phyloP scores from a whole-genome alignment of 2,888 invertebrate species.

The Theodoxus fluviatilis region DNA sequence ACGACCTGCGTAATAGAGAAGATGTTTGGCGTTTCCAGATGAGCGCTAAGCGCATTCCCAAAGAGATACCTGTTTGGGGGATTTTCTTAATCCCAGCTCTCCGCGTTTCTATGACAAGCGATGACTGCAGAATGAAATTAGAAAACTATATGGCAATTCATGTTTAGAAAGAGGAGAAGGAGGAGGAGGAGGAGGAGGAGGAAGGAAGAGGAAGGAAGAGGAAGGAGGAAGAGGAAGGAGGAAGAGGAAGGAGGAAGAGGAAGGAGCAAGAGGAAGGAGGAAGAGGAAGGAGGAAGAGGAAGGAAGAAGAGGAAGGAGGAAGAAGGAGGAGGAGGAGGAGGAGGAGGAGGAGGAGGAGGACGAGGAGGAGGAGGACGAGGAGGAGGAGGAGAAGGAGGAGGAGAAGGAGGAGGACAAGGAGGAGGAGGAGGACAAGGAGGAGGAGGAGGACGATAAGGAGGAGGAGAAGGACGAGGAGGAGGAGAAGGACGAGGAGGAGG shows the following conservation, averaged over 20 bases:
- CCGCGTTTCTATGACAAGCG: no score
- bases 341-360: neutral
- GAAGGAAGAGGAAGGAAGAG: neutral
- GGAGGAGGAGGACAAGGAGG: neutral
- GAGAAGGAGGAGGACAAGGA: neutral
- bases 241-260: neutral
- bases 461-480: neutral
- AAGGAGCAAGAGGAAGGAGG: neutral
- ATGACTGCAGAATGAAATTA: no score
- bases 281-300: neutral
- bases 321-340: no score
- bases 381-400: neutral
- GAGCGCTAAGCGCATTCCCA: no score
- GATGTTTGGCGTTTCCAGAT: no score
- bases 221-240: neutral
- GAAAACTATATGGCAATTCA: neutral
- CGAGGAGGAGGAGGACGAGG: neutral
- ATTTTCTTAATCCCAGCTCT: no score
- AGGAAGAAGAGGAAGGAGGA: neutral
- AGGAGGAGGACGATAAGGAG: neutral
- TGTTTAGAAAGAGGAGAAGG: neutral
- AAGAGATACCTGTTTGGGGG: no score
- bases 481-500: neutral
- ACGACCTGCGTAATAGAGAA: no score
- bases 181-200: neutral